phyloP scores from a whole-genome alignment of 2,888 invertebrate genomes.

The Corythucha ciliata region DNA sequence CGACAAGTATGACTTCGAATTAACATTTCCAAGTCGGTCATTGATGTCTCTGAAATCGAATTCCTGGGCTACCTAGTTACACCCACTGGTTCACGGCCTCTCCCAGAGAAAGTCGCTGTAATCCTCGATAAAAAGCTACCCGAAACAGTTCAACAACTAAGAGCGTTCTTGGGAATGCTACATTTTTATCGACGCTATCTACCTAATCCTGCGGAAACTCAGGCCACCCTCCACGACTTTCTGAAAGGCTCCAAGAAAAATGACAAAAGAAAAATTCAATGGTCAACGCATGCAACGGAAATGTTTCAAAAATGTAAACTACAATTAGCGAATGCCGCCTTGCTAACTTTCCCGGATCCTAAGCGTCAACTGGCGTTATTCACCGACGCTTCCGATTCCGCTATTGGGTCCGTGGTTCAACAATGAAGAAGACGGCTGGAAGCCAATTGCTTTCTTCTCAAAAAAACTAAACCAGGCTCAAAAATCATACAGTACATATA shows the following conservation, averaged over 20 bases:
- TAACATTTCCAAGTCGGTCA: conserved; percentile 29
- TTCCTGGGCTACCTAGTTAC: conserved; percentile 26
- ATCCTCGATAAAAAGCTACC: conserved; percentile 29
- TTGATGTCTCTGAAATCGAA: conserved; percentile 11
- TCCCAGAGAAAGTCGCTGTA: conserved; percentile 15
- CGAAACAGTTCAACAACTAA: conserved; percentile 21
- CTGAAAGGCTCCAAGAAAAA: conserved; percentile 26
- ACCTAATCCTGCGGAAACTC: conserved; percentile 38
- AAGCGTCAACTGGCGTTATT: conserved; percentile 24
- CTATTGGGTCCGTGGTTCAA: conserved; percentile 13
- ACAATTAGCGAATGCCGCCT: conserved; percentile 19
- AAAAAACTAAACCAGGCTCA: conserved; percentile 12
- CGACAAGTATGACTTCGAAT: conserved; percentile 24
- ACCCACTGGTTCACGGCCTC: conserved; percentile 19
- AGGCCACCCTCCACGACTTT: conserved; percentile 19
- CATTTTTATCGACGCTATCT: conserved; percentile 40
- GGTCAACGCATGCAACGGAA: conserved; percentile 24
- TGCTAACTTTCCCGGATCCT: conserved; percentile 26
- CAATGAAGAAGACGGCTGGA: conserved; percentile 1
- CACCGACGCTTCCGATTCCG: conserved; percentile 14
- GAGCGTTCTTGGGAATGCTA: conserved; percentile 39
- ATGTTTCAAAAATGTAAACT: conserved; percentile 30
- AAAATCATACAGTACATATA: conserved; percentile 12
- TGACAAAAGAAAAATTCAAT: conserved; percentile 27
- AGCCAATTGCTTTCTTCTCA: conserved; percentile 17